Evolutionary conservation across 2,888 invertebrate species (phyloP).

Genomic region (Dioctria linearis): DNA sequence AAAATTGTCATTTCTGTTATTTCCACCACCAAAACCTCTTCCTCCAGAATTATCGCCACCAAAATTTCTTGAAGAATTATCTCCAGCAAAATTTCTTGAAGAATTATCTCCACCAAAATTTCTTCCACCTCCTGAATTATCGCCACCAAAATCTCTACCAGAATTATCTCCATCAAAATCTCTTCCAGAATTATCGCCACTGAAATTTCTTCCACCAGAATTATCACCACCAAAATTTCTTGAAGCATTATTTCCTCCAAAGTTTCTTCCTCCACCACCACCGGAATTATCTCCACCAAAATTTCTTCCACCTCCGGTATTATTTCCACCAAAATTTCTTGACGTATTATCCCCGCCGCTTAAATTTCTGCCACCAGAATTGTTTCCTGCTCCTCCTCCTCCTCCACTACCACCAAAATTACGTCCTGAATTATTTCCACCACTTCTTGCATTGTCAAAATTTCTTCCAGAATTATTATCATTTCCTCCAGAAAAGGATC

Average conservation of each 20-base stretch:
- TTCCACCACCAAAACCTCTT: conserved; percentile 39
- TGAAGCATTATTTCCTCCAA: conserved; percentile 3
- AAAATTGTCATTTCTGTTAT: neutral
- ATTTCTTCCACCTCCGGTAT: conserved; percentile 2
- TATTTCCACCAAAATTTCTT: conserved; percentile 5
- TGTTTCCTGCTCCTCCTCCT: neutral
- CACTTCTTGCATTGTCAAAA: neutral
- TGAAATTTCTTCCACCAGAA: conserved; percentile 5
- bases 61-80: conserved; percentile 2
- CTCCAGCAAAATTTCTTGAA: neutral
- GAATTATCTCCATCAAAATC: neutral
- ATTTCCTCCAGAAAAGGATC: neutral
- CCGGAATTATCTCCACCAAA: conserved; percentile 4
- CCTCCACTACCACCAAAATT: conserved; percentile 3
- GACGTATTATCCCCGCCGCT: conserved; percentile 6
- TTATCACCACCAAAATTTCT: conserved; percentile 6
- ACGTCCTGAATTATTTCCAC: conserved; percentile 3
- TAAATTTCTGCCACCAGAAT: neutral
- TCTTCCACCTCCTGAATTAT: neutral
- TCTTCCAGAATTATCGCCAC: neutral
- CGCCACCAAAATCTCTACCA: conserved; percentile 1
- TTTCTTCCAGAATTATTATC: conserved; percentile 30
- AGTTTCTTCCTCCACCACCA: conserved; percentile 4
- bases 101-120: neutral
- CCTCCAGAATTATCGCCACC: conserved; percentile 12